phyloP scores from a whole-genome alignment of 2,888 invertebrate species.

The Drosophila fungiperda region DNA sequence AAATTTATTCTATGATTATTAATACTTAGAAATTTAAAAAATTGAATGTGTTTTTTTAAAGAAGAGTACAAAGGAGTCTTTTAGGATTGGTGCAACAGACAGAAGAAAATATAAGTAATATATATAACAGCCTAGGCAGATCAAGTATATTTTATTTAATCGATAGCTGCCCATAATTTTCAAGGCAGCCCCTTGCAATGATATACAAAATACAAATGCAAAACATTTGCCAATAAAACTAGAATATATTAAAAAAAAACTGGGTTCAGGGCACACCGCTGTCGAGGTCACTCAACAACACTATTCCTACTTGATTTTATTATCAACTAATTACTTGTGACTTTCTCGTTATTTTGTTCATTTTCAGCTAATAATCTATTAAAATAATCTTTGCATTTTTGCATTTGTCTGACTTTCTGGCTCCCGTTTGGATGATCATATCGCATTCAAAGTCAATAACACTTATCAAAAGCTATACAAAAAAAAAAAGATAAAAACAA shows the following conservation, averaged over 20 bases:
- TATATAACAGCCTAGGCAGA: neutral
- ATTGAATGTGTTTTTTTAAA: neutral
- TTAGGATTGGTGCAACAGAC: neutral
- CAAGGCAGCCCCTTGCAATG: neutral
- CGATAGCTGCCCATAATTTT: neutral
- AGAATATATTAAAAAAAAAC: neutral
- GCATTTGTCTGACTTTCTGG: slow-evolving; percentile 12
- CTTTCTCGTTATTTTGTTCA: neutral
- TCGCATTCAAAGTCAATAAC: slow-evolving; percentile 65
- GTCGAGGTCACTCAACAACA: neutral
- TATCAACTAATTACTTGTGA: neutral
- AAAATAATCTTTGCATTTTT: slow-evolving; percentile 14
- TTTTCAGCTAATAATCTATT: slow-evolving; percentile 1
- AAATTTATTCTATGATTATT: neutral
- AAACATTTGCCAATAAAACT: neutral
- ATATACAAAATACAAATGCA: neutral
- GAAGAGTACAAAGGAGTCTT: accelerated
- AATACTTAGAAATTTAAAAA: neutral
- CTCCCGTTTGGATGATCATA: slow-evolving; percentile 22
- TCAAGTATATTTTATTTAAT: neutral
- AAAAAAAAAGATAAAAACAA: slow-evolving; percentile 4
- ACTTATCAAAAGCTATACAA: slow-evolving; percentile 48
- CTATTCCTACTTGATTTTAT: neutral
- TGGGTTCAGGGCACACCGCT: neutral
- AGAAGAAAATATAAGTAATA: neutral